Conservation (phyloP, 2,888 invertebrate species). For the Zaprionus obscuricornis region DNA sequence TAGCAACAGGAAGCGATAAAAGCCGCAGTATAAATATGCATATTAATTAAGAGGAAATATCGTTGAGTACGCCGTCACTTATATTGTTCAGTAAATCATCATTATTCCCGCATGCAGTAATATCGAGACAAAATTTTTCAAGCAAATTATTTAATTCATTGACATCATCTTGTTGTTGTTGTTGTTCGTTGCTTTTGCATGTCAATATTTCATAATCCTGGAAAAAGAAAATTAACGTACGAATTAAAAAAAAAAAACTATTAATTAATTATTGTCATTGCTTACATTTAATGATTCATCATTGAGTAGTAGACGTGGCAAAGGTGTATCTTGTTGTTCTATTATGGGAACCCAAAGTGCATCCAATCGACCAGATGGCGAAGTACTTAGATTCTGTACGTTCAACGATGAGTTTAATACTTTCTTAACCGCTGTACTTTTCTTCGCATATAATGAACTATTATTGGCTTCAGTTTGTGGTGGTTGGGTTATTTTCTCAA, state of each 20-base stretch:
- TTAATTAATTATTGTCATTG: neutral
- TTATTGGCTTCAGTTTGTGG: slow-evolving; percentile 25
- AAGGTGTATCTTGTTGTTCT: slow-evolving; percentile 20
- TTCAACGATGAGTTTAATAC: slow-evolving; percentile 77
- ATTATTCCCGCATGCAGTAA: slow-evolving; percentile 22
- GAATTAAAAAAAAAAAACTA: neutral
- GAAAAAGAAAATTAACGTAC: neutral
- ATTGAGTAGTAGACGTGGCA: slow-evolving; percentile 47
- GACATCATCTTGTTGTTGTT: too few relatives aligned
- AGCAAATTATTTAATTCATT: slow-evolving; percentile 24
- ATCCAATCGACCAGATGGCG: slow-evolving; percentile 82
- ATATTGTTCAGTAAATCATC: slow-evolving; percentile 67
- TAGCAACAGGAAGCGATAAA: too few relatives aligned
- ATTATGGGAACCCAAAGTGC: slow-evolving; percentile 50
- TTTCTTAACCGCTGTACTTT: slow-evolving; percentile 73
- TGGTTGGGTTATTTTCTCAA: slow-evolving; percentile 48
- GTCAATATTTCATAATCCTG: slow-evolving; percentile 32
- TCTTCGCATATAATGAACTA: slow-evolving; percentile 53
- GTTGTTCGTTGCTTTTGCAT: slow-evolving; percentile 16
- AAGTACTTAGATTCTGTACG: slow-evolving; percentile 79
- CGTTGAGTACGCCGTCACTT: slow-evolving; percentile 74
- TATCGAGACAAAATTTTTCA: slow-evolving; percentile 33
- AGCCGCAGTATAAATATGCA: neutral
- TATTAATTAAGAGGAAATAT: slow-evolving; percentile 55
- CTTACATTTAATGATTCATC: slow-evolving; percentile 48